Evolutionary conservation across 2,797 vertebrate species (phyloP).

Genomic region (Odontamblyopus rebecca): DNA sequence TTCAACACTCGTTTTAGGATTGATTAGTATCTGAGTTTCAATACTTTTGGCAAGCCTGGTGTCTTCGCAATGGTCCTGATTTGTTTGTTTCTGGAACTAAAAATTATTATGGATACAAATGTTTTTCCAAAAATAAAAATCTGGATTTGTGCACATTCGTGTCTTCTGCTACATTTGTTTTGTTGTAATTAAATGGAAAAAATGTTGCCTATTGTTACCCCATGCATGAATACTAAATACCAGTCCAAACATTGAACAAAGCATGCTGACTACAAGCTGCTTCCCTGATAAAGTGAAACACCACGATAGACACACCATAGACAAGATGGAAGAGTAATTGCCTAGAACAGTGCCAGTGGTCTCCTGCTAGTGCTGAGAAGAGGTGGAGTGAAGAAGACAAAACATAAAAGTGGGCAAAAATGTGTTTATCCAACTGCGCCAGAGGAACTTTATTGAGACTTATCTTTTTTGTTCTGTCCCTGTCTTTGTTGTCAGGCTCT

Average conservation of each 20-base stretch:
- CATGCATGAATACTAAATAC: slow-evolving; percentile 10
- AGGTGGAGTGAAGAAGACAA: slow-evolving; percentile 27
- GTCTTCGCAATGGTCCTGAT: too few relatives aligned
- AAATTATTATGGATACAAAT: too few relatives aligned
- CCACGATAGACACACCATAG: slow-evolving; percentile 38
- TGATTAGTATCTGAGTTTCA: too few relatives aligned
- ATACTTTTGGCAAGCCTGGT: too few relatives aligned
- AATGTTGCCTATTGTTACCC: neutral
- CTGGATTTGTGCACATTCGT: neutral
- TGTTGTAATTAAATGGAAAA: neutral
- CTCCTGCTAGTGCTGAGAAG: slow-evolving; percentile 31
- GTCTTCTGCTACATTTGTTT: neutral
- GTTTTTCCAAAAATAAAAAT: too few relatives aligned
- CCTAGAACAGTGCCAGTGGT: slow-evolving; percentile 45
- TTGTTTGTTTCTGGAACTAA: too few relatives aligned
- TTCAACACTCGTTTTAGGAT: too few relatives aligned
- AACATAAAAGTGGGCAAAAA: slow-evolving; percentile 29
- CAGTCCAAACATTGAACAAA: slow-evolving; percentile 4
- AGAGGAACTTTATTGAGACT: slow-evolving; percentile 44
- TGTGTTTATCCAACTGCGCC: slow-evolving; percentile 56
- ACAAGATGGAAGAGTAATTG: slow-evolving; percentile 54
- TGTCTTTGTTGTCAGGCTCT: slow-evolving; percentile 53
- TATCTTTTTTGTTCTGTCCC: slow-evolving; percentile 16
- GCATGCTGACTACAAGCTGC: slow-evolving; percentile 15
- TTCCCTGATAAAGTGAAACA: slow-evolving; percentile 32